phyloP scores from a whole-genome alignment of 1,140 invertebrate species.

The Palaemon carinicauda region DNA sequence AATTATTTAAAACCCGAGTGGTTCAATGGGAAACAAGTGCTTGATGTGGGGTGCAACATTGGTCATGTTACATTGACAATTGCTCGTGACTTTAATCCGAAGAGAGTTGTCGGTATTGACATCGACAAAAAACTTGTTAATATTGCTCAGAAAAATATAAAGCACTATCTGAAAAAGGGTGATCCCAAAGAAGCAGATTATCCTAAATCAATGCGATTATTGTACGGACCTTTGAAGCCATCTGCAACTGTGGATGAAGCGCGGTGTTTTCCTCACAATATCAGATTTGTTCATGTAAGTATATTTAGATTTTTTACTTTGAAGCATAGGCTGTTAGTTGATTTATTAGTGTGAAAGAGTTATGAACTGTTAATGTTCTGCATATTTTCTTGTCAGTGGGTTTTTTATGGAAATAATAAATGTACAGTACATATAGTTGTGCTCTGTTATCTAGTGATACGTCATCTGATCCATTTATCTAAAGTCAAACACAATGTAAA shows the following conservation, averaged over 20 bases:
- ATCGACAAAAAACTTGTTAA: slow-evolving; percentile 90
- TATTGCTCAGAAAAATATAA: slow-evolving; percentile 81
- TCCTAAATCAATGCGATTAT: slow-evolving; percentile 85
- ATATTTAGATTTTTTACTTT: not conserved
- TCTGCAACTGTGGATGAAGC: slow-evolving; percentile 67
- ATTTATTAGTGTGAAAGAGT: too few relatives aligned
- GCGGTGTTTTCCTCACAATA: slow-evolving; percentile 82
- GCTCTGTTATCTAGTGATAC: too few relatives aligned
- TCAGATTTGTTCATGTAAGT: slow-evolving; percentile 84
- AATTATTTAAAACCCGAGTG: slow-evolving; percentile 83
- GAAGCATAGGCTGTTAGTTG: not conserved
- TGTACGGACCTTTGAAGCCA: slow-evolving; percentile 80
- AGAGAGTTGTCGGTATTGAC: slow-evolving; percentile 90
- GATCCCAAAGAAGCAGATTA: slow-evolving; percentile 70
- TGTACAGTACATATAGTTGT: too few relatives aligned
- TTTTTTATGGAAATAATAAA: too few relatives aligned
- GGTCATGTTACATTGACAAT: slow-evolving; percentile 87
- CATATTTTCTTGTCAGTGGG: too few relatives aligned
- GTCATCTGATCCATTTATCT: too few relatives aligned
- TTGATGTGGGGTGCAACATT: slow-evolving; percentile 98
- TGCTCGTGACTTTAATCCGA: slow-evolving; percentile 84
- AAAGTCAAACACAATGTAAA: too few relatives aligned
- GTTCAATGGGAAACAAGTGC: slow-evolving; percentile 88
- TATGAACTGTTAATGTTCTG: too few relatives aligned
- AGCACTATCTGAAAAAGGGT: slow-evolving; percentile 72